Percentiles rank a stretch among this genome's conserved stretches.
phyloP scores from a whole-genome alignment of 2,888 invertebrate species.

The Neocrepidodera transversa region DNA sequence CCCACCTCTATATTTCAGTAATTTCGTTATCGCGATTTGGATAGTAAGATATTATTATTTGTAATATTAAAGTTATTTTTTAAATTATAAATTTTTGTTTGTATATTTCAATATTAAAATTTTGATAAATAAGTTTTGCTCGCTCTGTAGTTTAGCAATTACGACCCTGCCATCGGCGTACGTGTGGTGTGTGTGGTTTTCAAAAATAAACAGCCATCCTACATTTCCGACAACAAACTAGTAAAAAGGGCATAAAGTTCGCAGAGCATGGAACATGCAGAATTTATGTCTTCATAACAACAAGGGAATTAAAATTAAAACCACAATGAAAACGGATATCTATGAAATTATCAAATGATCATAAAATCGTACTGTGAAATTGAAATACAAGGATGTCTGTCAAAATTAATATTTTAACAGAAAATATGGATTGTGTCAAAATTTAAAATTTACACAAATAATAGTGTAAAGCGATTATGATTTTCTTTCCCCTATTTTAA shows the following conservation, averaged over 20 bases:
- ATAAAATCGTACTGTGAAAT: conserved; percentile 11
- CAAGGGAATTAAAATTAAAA: conserved; percentile 12
- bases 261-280: conserved; percentile 3
- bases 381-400: not conserved
- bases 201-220: not conserved
- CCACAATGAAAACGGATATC: conserved; percentile 12
- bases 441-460: too few relatives aligned
- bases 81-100: too few relatives aligned
- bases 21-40: too few relatives aligned
- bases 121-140: too few relatives aligned
- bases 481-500: too few relatives aligned
- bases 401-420: not conserved
- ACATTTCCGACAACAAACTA: conserved; percentile 7
- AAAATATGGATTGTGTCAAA: not conserved
- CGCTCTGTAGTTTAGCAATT: too few relatives aligned
- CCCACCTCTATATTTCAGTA: too few relatives aligned
- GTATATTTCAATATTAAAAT: too few relatives aligned
- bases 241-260: conserved; percentile 9
- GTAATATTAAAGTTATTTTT: too few relatives aligned
- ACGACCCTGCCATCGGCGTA: not conserved
- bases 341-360: conserved; percentile 15
- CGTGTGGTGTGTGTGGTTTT: conserved; percentile 1
- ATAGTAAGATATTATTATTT: too few relatives aligned
- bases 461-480: too few relatives aligned
- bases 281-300: conserved; percentile 17